phyloP scores from a whole-genome alignment of 2,888 invertebrate species.

The Aleiodes leptofemur region DNA sequence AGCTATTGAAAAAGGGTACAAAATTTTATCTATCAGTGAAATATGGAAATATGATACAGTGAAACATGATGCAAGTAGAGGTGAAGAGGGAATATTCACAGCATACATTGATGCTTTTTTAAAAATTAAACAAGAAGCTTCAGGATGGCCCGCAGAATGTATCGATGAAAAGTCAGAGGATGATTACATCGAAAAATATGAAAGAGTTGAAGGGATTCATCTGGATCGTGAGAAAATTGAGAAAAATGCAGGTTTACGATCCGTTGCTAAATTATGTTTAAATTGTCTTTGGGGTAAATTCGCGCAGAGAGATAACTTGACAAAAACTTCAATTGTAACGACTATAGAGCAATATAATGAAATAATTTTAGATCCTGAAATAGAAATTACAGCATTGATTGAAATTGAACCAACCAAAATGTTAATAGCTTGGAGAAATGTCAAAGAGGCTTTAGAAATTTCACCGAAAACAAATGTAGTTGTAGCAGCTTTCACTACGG shows the following conservation, averaged over 20 bases:
- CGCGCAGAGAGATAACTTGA: too few relatives aligned
- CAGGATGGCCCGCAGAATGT: background rate
- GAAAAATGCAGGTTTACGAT: too few relatives aligned
- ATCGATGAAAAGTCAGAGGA: too few relatives aligned
- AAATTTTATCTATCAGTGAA: background rate
- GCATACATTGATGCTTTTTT: background rate
- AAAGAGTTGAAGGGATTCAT: background rate
- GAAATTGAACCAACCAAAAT: too few relatives aligned
- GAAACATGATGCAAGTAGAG: background rate
- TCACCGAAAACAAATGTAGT: conserved; percentile 17
- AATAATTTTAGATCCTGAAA: too few relatives aligned
- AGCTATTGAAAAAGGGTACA: background rate
- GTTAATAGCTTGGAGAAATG: too few relatives aligned
- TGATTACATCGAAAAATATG: background rate
- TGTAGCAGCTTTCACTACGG: conserved; percentile 41
- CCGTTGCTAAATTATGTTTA: too few relatives aligned
- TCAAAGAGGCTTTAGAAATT: too few relatives aligned
- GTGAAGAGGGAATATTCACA: background rate
- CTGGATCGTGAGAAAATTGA: background rate
- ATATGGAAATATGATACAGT: background rate
- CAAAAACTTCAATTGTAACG: too few relatives aligned
- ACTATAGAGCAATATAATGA: too few relatives aligned
- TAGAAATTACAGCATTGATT: too few relatives aligned
- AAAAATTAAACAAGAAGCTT: background rate
- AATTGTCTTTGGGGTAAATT: too few relatives aligned